These are phyloP conservation scores for Gari tellinella DNA, from an alignment of 2,888 invertebrate species.

Conservation along the genomic window DNA sequence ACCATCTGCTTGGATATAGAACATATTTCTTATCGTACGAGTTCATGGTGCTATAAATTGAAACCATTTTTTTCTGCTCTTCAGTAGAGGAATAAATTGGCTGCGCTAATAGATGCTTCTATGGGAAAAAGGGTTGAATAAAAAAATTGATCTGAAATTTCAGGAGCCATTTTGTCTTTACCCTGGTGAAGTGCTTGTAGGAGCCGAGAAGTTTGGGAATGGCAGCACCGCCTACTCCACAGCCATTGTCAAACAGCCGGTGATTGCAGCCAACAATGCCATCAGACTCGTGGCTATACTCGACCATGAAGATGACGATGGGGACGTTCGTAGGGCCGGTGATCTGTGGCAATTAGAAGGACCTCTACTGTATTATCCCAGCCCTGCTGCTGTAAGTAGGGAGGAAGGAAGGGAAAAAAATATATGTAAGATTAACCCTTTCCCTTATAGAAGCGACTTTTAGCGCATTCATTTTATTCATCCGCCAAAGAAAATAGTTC, in stretches of 20 bases:
- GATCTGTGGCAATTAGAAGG: constrained; percentile 80
- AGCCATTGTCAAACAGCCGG: constrained; percentile 73
- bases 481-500: too few species aligned
- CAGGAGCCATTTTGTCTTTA: constrained; percentile 82
- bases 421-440: too few species aligned
- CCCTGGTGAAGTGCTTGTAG: constrained; percentile 80
- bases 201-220: constrained; percentile 63
- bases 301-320: constrained; percentile 71
- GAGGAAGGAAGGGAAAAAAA: too few species aligned
- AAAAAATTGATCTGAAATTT: background rate
- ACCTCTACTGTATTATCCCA: constrained; percentile 76
- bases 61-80: too few species aligned
- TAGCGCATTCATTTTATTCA: too few species aligned
- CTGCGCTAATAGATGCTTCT: too few species aligned
- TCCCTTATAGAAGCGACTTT: too few species aligned
- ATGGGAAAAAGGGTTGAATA: too few species aligned
- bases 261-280: constrained; percentile 73
- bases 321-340: constrained; percentile 66
- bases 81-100: too few species aligned
- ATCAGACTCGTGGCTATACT: constrained; percentile 69
- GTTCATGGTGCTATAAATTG: too few species aligned
- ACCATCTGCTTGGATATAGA: too few species aligned
- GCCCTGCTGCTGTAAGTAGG: constrained; percentile 74
- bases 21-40: too few species aligned
- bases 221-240: constrained; percentile 48